phyloP scores from a whole-genome alignment of 2,888 invertebrate genomes.

The Papilio gigon region DNA sequence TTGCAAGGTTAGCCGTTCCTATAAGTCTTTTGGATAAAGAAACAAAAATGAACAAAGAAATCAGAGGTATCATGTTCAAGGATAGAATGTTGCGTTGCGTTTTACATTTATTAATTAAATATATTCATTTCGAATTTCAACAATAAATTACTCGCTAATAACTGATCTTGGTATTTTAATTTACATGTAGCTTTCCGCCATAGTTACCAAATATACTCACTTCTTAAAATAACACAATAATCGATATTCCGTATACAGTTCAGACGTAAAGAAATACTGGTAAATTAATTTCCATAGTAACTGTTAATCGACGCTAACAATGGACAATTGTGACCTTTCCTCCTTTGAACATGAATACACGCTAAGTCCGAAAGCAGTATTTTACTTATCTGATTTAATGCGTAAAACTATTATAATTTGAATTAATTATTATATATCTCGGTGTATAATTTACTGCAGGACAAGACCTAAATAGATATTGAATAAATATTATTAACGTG shows the following conservation, averaged over 20 bases:
- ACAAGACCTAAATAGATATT: background rate
- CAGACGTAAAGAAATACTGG: background rate
- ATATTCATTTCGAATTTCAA: background rate
- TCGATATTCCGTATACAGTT: background rate
- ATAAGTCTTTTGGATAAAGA: background rate
- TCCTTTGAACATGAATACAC: background rate
- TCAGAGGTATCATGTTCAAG: background rate
- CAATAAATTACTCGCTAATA: background rate
- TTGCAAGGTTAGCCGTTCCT: background rate
- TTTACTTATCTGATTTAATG: background rate
- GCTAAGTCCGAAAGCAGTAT: background rate
- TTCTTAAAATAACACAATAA: background rate
- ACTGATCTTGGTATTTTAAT: background rate
- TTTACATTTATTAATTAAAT: background rate
- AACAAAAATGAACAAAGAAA: background rate
- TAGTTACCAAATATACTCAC: background rate
- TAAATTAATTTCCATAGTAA: background rate
- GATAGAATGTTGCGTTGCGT: background rate
- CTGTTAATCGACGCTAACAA: background rate
- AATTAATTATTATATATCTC: background rate
- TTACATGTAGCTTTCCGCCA: background rate
- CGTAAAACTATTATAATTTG: background rate
- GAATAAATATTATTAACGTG: conserved; percentile 20
- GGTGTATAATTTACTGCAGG: background rate
- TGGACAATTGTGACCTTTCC: background rate